phyloP scores from a whole-genome alignment of 2,797 vertebrate genomes.

The Avahi laniger region DNA sequence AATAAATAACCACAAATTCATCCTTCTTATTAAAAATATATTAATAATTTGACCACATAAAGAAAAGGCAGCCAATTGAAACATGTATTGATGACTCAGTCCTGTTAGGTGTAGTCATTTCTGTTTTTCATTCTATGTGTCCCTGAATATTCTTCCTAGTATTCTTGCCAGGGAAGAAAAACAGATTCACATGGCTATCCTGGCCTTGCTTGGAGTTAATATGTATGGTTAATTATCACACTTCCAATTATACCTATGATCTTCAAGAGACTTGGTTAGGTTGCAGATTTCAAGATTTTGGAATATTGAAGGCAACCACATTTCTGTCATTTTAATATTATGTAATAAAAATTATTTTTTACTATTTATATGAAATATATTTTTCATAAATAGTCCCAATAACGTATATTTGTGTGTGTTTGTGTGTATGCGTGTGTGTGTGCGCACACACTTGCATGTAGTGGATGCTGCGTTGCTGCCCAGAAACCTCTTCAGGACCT shows the following conservation, averaged over 20 bases:
- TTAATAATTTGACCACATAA: neutral
- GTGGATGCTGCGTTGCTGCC: neutral
- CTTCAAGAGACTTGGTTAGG: neutral
- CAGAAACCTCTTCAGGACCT: neutral
- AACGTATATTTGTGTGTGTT: neutral
- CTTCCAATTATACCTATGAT: neutral
- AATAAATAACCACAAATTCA: neutral
- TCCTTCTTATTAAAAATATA: neutral
- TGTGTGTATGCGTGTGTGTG: accelerated
- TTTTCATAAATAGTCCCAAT: neutral
- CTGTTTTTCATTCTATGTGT: neutral
- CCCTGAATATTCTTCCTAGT: neutral
- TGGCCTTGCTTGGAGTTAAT: neutral
- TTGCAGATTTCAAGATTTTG: neutral
- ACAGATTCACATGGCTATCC: neutral
- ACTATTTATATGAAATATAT: neutral
- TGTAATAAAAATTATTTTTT: neutral
- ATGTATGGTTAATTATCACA: neutral
- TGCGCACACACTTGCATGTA: neutral
- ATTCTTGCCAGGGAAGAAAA: neutral
- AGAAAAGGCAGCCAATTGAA: neutral
- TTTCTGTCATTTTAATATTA: neutral
- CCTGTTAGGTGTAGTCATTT: neutral
- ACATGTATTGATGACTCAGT: neutral
- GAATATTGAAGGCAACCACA: neutral